phyloP scores from a whole-genome alignment of 2,888 invertebrate genomes.

The Diplazon laetatorius region DNA sequence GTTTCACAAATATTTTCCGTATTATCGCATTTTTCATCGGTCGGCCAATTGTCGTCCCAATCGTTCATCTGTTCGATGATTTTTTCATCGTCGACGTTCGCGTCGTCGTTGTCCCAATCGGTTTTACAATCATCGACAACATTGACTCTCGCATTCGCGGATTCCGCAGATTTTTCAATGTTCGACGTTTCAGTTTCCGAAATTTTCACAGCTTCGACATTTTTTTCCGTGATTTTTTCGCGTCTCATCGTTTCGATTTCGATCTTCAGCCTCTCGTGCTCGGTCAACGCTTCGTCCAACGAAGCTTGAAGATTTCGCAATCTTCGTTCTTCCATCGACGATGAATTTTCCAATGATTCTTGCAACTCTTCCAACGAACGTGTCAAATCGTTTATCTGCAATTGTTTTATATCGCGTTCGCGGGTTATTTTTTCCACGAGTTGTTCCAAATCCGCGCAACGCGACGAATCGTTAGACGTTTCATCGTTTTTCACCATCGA shows the following conservation, averaged over 20 bases:
- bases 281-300: conserved; percentile 62
- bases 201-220: too few species aligned
- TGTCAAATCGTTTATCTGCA: conserved; percentile 72
- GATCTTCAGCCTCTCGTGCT: conserved; percentile 59
- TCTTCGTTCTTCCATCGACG: conserved; percentile 46
- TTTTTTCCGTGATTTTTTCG: conserved; percentile 25
- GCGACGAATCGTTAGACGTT: conserved; percentile 64
- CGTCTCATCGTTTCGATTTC: conserved; percentile 21
- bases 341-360: conserved; percentile 50
- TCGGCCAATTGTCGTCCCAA: too few species aligned
- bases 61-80: too few species aligned
- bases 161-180: conserved; percentile 10
- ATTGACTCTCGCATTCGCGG: conserved; percentile 39
- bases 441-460: conserved; percentile 68
- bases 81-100: conserved; percentile 53
- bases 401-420: conserved; percentile 72
- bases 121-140: conserved; percentile 80
- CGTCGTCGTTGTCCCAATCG: conserved; percentile 84
- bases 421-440: conserved; percentile 62
- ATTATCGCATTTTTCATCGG: too few species aligned
- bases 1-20: too few species aligned
- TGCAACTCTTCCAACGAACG: conserved; percentile 68
- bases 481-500: conserved; percentile 69
- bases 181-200: background rate
- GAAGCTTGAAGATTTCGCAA: conserved; percentile 66